Evolutionary conservation across 2,113 vertebrate genomes (phyloP).

Genomic region (Podocnemis expansa): DNA sequence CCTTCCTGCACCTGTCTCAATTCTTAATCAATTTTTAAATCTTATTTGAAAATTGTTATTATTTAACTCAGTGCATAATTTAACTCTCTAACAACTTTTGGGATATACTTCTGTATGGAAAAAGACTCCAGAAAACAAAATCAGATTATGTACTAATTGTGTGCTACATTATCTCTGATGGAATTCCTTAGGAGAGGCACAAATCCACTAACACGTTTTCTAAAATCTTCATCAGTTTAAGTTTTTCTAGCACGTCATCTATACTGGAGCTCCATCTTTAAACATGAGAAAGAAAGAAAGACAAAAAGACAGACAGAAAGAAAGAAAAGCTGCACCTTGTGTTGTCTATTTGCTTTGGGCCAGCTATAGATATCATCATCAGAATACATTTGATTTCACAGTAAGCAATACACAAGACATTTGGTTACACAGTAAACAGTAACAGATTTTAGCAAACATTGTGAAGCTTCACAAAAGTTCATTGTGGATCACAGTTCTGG

Average conservation of each 20-base stretch:
- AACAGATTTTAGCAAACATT: neutral
- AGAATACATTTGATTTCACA: neutral
- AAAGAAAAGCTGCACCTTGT: neutral
- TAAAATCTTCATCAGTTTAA: neutral
- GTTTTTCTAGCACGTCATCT: neutral
- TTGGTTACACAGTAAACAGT: neutral
- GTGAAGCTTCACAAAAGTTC: neutral
- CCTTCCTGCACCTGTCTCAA: neutral
- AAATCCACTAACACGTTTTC: neutral
- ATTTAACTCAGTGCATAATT: slow-evolving; percentile 45
- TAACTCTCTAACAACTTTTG: slow-evolving; percentile 25
- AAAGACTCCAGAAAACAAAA: neutral
- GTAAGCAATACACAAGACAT: too few relatives aligned
- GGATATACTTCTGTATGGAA: neutral
- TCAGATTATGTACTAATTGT: neutral
- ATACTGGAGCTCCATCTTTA: neutral
- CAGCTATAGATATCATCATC: neutral
- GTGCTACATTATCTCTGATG: neutral
- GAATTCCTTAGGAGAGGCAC: neutral
- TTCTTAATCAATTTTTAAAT: slow-evolving; percentile 33
- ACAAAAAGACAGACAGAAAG: too few relatives aligned
- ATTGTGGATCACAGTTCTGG: neutral
- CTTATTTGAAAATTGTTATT: slow-evolving; percentile 30
- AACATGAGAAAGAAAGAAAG: neutral
- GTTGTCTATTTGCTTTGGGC: neutral